Conservation (phyloP, 1,140 invertebrate genomes). For the Chrysopa pallens region DNA sequence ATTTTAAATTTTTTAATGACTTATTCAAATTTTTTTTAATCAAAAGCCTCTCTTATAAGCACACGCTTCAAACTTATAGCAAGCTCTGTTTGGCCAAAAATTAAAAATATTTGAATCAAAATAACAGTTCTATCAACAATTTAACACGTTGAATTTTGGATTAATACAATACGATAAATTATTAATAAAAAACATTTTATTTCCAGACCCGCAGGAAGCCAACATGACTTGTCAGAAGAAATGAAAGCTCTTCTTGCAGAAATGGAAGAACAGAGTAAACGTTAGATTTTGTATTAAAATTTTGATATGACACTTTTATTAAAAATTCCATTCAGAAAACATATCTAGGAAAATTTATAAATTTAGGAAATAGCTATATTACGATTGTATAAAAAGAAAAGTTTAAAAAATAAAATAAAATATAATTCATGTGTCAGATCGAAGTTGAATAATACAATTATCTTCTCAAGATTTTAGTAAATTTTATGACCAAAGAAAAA, state of each 20-base stretch:
- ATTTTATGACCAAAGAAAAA: too few relatives aligned
- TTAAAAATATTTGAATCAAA: constrained; percentile 4
- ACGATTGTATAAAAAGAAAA: background rate
- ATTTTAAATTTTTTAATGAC: too few relatives aligned
- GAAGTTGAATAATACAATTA: background rate
- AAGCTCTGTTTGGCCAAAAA: constrained; percentile 2
- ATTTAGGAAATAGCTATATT: background rate
- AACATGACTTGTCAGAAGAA: constrained; percentile 20
- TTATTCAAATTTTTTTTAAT: too few relatives aligned
- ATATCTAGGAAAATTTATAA: background rate
- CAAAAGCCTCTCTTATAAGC: too few relatives aligned
- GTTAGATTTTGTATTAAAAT: background rate
- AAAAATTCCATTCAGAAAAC: background rate
- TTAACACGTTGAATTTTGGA: background rate
- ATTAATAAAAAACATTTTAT: background rate
- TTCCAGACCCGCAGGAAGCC: constrained; percentile 9
- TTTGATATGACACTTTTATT: background rate
- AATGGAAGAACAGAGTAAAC: constrained; percentile 19
- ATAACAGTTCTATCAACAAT: constrained; percentile 2
- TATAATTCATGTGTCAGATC: background rate
- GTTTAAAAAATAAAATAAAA: background rate
- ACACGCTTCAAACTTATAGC: too few relatives aligned
- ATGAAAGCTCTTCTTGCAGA: constrained; percentile 20
- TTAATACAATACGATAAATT: background rate
- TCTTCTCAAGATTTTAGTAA: too few relatives aligned